phyloP scores from a whole-genome alignment of 2,797 vertebrate species.

The Ateles fusciceps region DNA sequence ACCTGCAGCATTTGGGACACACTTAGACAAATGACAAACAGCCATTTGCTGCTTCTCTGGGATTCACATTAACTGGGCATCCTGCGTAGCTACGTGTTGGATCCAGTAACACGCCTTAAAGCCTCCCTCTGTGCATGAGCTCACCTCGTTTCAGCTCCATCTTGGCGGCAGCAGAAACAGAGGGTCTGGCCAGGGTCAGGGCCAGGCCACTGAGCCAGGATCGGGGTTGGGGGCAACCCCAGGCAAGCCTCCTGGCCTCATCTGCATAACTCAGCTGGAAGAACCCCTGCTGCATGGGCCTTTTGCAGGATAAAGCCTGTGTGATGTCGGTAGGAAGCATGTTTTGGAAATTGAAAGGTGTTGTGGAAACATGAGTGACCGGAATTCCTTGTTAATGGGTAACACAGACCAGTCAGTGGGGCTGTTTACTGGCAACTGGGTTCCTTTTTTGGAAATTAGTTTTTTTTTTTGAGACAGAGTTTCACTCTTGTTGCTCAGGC shows the following conservation, averaged over 20 bases:
- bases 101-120: neutral
- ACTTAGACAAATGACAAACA: neutral
- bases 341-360: slow-evolving; percentile 30
- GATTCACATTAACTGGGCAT: neutral
- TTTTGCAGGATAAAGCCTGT: rapidly evolving
- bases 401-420: neutral
- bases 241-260: neutral
- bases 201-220: neutral
- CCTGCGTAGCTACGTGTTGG: neutral
- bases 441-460: neutral
- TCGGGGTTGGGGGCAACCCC: neutral
- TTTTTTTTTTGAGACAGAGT: neutral
- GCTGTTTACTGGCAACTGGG: neutral
- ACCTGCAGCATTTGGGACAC: neutral
- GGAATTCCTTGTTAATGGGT: neutral
- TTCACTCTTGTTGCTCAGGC: too few relatives aligned
- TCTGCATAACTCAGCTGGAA: neutral
- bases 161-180: neutral
- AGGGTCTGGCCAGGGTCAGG: neutral
- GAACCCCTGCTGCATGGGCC: neutral
- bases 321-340: neutral
- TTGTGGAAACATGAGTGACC: slow-evolving; percentile 10
- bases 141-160: neutral
- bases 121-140: neutral
- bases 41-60: neutral